Evolutionary conservation across 1,140 invertebrate genomes (phyloP).

Genomic region (Macrocentrus cingulum): DNA sequence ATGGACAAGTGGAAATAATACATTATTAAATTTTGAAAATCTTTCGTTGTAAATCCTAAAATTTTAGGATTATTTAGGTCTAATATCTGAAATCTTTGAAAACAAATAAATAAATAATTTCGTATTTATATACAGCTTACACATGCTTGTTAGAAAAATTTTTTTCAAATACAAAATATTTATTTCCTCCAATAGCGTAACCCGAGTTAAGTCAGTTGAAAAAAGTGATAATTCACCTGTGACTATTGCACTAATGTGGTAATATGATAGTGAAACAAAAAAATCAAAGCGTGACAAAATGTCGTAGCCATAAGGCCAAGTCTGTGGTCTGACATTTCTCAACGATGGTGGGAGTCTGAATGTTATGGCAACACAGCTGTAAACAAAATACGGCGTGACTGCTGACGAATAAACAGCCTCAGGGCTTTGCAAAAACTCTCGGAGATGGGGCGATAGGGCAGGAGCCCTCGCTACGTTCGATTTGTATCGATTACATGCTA

Average conservation of each 20-base stretch:
- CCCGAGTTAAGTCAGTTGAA: too few species aligned
- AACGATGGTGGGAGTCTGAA: slow-evolving; percentile 26
- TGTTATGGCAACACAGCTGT: slow-evolving; percentile 42
- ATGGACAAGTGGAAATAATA: too few species aligned
- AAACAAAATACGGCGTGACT: slow-evolving; percentile 42
- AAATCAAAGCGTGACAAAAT: slow-evolving; percentile 28
- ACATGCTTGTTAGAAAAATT: too few species aligned
- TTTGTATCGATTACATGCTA: slow-evolving; percentile 36
- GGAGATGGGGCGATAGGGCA: background rate
- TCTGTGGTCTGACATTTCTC: slow-evolving; percentile 1
- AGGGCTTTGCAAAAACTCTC: slow-evolving; percentile 32
- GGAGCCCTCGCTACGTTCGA: slow-evolving; percentile 20
- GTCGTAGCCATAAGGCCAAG: slow-evolving; percentile 14
- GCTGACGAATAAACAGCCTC: slow-evolving; percentile 36
- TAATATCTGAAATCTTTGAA: too few species aligned
- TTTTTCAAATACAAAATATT: too few species aligned
- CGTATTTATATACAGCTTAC: too few species aligned
- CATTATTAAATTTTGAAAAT: too few species aligned
- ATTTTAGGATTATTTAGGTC: too few species aligned
- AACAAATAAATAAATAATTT: too few species aligned
- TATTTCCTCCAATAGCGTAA: too few species aligned
- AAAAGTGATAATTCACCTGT: slow-evolving; percentile 34
- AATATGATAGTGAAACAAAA: slow-evolving; percentile 2
- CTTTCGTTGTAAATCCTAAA: too few species aligned
- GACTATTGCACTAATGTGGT: slow-evolving; percentile 7